These are phyloP conservation scores for Oreochromis niloticus DNA, from an alignment of 2,113 vertebrate species.

Conservation along the genomic window DNA sequence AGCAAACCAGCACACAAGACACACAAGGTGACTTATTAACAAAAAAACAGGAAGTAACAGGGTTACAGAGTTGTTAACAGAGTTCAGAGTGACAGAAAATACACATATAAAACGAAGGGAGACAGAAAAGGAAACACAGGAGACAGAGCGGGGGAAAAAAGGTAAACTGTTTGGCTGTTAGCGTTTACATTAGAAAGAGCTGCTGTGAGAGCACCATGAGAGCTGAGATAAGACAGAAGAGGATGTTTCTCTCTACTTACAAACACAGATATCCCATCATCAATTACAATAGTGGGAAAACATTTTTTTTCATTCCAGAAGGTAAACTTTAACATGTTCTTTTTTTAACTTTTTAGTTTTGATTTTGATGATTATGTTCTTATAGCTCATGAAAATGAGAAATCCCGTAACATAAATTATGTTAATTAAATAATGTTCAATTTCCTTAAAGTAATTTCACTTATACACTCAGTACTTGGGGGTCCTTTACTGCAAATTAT, in stretches of 20 bases:
- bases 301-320: not conserved
- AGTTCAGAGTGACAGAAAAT: not conserved
- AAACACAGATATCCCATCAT: not conserved
- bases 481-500: not conserved
- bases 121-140: not conserved
- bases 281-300: not conserved
- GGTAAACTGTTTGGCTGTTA: not conserved
- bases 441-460: not conserved
- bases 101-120: not conserved
- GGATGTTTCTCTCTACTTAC: not conserved
- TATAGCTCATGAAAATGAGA: not conserved
- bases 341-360: rapidly evolving
- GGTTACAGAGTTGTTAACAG: not conserved
- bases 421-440: not conserved
- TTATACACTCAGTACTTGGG: not conserved
- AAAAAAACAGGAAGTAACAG: not conserved
- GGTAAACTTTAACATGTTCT: not conserved
- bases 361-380: not conserved
- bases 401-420: not conserved
- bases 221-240: not conserved
- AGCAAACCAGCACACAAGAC: not conserved
- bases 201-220: not conserved
- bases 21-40: not conserved
- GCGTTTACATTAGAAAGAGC: not conserved
- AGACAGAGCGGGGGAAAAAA: rapidly evolving